A percentile compares a stretch with the other conserved stretches of the same genome.
Evolutionary conservation across 2,797 vertebrate species (phyloP).

Genomic region (Numenius phaeopus): DNA sequence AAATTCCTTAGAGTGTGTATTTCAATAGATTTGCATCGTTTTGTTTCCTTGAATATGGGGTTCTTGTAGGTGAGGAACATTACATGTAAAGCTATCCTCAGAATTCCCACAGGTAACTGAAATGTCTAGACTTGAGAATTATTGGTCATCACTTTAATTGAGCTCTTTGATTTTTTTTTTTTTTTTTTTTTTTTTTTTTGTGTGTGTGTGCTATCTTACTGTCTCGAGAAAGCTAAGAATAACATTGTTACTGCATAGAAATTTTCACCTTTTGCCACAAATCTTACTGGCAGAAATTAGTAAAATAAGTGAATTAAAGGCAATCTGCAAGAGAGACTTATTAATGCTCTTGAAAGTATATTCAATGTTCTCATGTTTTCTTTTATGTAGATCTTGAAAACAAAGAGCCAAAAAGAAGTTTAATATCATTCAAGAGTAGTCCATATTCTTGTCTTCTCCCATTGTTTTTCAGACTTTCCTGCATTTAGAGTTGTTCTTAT

Average conservation of each 20-base stretch:
- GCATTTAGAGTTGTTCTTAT: background rate
- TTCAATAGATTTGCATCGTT: background rate
- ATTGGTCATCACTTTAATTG: background rate
- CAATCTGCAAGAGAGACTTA: background rate
- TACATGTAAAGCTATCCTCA: background rate
- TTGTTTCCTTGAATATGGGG: background rate
- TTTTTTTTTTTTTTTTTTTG: background rate
- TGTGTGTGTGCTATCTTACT: background rate
- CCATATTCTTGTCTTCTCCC: slow-evolving; percentile 11
- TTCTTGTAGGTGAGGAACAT: background rate
- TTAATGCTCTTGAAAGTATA: background rate
- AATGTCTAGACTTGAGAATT: background rate
- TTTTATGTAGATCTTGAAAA: slow-evolving; percentile 24
- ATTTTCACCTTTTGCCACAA: background rate
- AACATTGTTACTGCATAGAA: background rate
- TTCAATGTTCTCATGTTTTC: slow-evolving; percentile 16
- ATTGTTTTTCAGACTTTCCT: slow-evolving; percentile 35
- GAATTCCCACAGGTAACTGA: background rate
- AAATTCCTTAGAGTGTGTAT: background rate
- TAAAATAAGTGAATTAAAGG: background rate
- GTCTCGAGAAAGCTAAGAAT: background rate
- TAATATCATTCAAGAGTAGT: background rate
- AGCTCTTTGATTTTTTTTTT: background rate
- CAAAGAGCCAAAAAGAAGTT: background rate
- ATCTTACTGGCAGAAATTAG: background rate